Base-by-base conservation (phyloP, 2,113 vertebrate species). In the Oophaga pumilio region DNA sequence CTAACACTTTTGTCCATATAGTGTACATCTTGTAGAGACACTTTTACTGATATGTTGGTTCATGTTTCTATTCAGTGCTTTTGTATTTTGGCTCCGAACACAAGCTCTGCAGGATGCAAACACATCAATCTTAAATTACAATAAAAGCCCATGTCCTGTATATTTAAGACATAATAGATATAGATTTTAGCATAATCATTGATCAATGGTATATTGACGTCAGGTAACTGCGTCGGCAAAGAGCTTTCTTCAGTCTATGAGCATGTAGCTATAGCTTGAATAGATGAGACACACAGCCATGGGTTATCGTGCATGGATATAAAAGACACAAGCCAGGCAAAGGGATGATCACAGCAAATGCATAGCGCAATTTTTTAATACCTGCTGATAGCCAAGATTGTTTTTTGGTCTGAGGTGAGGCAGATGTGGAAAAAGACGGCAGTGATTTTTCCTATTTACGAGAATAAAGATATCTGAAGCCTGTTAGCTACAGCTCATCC, bases 401-500 rank as follows among this genome's bases (percentile, higher is more conserved):
- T 28, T 6, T 60, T 62, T 43, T 60, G 53, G 18, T 85, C 18
- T 85, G 20, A 60, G 17, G 69, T 85, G 74, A 73, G 78, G 53
- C 18, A 82, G 53, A 71, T 43, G 60, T 68, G 49, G 60, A 15
- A 14, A 82, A 62, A 87, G 22, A n/a, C 20, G 10, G 22, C 53
- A 73, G 57, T 82, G 64, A 87, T 56, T 56, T 80, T 69, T 68
- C 22, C 71, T 68, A 50, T 53, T 87, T 28, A 49, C 28, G 8
- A 10, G 81, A 87, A 87, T 82, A 62, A 62, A 59, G 64, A 66
- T 87, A 73, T 77, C 22, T 24, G 53, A 69, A 50, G 77, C 66
- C 85, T 87, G 77, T 66, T 86, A 68, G 74, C 74, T 66, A 28
- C n/a, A 87, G 86, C 50, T 57, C 66, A 82, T 87, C 66, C 52